Percentiles rank a stretch among this genome's conserved stretches.
Conservation (phyloP, 1,140 invertebrate genomes). For the Apolygus lucorum region DNA sequence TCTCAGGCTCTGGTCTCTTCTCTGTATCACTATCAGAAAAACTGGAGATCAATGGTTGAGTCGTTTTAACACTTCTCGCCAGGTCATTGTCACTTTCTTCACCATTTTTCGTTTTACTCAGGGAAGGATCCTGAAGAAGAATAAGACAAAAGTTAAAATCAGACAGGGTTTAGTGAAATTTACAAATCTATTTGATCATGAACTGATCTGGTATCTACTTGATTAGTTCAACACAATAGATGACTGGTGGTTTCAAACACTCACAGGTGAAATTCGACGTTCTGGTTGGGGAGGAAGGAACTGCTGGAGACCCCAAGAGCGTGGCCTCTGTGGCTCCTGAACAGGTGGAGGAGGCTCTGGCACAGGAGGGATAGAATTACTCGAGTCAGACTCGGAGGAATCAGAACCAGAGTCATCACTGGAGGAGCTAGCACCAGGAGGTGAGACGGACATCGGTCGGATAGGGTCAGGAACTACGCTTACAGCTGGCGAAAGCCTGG, state of each 20-base stretch:
- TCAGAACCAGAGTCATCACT: slow-evolving; percentile 33
- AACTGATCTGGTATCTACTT: too few species aligned
- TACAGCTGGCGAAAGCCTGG: slow-evolving; percentile 27
- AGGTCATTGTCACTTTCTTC: slow-evolving; percentile 29
- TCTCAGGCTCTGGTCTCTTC: slow-evolving; percentile 19
- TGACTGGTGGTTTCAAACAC: background rate
- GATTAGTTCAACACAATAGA: too few species aligned
- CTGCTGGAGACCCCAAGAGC: slow-evolving; percentile 33
- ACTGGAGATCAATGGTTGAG: slow-evolving; percentile 31
- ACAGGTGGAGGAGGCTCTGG: slow-evolving; percentile 24
- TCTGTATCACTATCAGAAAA: slow-evolving; percentile 33
- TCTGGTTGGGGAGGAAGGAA: slow-evolving; percentile 28
- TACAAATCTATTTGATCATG: too few species aligned
- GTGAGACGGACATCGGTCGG: slow-evolving; percentile 25
- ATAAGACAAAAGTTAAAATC: too few species aligned
- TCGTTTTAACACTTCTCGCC: slow-evolving; percentile 19
- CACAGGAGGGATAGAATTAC: slow-evolving; percentile 16
- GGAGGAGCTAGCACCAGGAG: slow-evolving; percentile 25
- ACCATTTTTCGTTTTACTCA: too few species aligned
- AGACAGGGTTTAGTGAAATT: too few species aligned
- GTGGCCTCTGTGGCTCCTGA: slow-evolving; percentile 25
- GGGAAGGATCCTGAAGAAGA: too few species aligned
- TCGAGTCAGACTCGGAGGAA: slow-evolving; percentile 29
- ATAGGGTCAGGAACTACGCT: slow-evolving; percentile 27
- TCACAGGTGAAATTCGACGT: slow-evolving; percentile 21